A percentile compares a stretch with the other conserved stretches of the same genome.
These are phyloP conservation scores for Andinoacara biseriatus DNA, from an alignment of 2,113 vertebrate genomes.

Conservation along the genomic window DNA sequence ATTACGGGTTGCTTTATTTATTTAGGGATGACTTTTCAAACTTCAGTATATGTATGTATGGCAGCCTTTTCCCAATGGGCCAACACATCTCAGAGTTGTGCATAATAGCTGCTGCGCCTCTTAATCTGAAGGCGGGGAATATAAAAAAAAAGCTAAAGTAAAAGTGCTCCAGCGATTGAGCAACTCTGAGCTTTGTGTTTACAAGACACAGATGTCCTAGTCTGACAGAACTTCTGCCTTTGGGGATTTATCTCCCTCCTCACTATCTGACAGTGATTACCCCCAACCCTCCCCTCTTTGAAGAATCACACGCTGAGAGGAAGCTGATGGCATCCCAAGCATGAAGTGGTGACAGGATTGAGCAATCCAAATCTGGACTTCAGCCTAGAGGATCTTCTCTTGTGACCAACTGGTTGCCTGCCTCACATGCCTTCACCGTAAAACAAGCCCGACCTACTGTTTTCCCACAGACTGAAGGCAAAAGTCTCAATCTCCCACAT, in stretches of 20 bases:
- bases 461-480: background rate
- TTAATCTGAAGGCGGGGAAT: background rate
- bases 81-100: background rate
- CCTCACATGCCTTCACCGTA: conserved; percentile 50
- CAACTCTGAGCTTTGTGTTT: conserved; percentile 51
- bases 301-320: conserved; percentile 70
- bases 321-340: conserved; percentile 79
- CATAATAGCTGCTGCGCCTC: background rate
- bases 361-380: conserved; percentile 69
- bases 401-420: conserved; percentile 29
- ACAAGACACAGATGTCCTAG: conserved; percentile 58
- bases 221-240: conserved; percentile 51
- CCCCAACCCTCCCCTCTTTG: background rate
- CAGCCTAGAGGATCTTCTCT: conserved; percentile 61
- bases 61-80: background rate
- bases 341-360: conserved; percentile 77
- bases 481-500: background rate
- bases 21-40: background rate
- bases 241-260: conserved; percentile 50
- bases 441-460: conserved; percentile 34
- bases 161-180: conserved; percentile 45
- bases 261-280: conserved; percentile 60
- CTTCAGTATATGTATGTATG: background rate
- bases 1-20: background rate
- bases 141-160: conserved; percentile 10